Conservation (phyloP, 2,888 invertebrate genomes). For the Fragum whitleyi region DNA sequence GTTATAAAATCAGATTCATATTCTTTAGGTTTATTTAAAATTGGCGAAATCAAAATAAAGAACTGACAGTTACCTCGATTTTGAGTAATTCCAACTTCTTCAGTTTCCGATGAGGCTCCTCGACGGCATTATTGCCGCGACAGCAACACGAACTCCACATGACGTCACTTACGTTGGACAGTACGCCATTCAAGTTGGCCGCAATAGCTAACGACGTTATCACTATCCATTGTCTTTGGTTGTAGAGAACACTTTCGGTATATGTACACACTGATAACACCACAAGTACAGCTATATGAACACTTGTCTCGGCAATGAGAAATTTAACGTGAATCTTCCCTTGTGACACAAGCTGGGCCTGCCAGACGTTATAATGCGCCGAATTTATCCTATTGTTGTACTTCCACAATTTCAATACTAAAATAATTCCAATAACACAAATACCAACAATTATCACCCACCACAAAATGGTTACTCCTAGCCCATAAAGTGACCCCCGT, state of each 20-base stretch:
- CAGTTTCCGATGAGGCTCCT: slow-evolving; percentile 76
- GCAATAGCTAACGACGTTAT: slow-evolving; percentile 64
- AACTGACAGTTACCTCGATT: slow-evolving; percentile 77
- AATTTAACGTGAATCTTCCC: slow-evolving; percentile 71
- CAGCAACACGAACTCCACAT: slow-evolving; percentile 77
- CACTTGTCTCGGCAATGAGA: slow-evolving; percentile 64
- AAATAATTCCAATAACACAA: slow-evolving; percentile 64
- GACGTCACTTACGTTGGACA: slow-evolving; percentile 70
- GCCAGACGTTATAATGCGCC: slow-evolving; percentile 78
- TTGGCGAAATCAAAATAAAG: too few species aligned
- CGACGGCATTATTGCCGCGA: slow-evolving; percentile 61
- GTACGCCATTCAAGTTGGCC: slow-evolving; percentile 67
- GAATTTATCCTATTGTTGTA: slow-evolving; percentile 76
- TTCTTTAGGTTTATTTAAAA: too few species aligned
- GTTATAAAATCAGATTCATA: too few species aligned
- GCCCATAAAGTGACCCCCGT: slow-evolving; percentile 71
- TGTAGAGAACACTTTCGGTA: slow-evolving; percentile 46
- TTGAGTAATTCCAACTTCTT: slow-evolving; percentile 79
- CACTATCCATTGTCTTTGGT: slow-evolving; percentile 70
- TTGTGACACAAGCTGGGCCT: slow-evolving; percentile 73
- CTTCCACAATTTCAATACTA: slow-evolving; percentile 75
- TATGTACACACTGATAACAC: slow-evolving; percentile 70
- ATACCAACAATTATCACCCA: slow-evolving; percentile 69
- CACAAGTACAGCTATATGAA: slow-evolving; percentile 60
- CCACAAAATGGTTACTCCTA: slow-evolving; percentile 66